phyloP scores from a whole-genome alignment of 2,797 vertebrate species.

The Acanthis flammea region DNA sequence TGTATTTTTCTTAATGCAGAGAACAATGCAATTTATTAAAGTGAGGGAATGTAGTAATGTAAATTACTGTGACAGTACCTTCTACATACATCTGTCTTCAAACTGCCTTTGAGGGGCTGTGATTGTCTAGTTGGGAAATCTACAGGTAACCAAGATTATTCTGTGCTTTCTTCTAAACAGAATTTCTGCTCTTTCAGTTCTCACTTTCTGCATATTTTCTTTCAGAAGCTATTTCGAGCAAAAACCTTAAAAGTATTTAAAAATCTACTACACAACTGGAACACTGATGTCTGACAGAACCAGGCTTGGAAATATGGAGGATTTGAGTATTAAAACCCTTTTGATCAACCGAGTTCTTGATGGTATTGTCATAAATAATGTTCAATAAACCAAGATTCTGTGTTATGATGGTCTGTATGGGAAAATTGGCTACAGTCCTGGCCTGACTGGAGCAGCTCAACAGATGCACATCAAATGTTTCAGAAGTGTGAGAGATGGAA shows the following conservation, averaged over 20 bases:
- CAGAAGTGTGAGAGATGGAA: not conserved
- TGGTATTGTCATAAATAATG: not conserved
- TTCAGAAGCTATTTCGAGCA: not conserved
- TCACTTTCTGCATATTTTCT: not conserved
- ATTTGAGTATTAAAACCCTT: not conserved
- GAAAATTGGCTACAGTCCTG: not conserved
- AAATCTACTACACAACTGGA: not conserved
- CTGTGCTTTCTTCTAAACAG: not conserved
- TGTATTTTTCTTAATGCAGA: not conserved
- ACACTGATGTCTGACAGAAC: not conserved
- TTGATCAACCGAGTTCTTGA: not conserved
- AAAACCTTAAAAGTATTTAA: not conserved
- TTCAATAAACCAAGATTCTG: not conserved
- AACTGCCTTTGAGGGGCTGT: not conserved
- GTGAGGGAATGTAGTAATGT: not conserved
- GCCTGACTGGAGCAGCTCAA: not conserved
- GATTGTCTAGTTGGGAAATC: not conserved
- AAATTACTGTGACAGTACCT: not conserved
- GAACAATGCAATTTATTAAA: not conserved
- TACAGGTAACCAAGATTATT: not conserved
- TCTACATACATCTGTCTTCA: not conserved
- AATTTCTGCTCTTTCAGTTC: not conserved
- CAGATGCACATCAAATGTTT: not conserved
- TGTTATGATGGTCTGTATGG: rapidly evolving
- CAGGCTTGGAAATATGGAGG: not conserved